Percentiles rank a stretch among this genome's conserved stretches.
phyloP scores from a whole-genome alignment of 2,888 invertebrate species.

The Tachina lurida region DNA sequence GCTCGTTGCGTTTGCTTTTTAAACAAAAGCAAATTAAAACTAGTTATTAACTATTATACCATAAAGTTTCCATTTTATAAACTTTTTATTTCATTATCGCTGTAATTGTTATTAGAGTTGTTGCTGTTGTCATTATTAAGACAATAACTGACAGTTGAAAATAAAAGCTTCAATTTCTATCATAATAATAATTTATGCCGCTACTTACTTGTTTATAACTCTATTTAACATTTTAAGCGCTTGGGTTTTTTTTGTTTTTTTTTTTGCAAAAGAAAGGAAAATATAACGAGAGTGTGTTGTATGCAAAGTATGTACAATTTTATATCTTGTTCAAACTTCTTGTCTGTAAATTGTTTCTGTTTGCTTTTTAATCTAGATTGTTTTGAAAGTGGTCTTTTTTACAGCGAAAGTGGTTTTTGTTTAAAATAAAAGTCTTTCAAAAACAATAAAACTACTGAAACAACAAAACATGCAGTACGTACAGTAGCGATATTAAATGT shows the following conservation, averaged over 20 bases:
- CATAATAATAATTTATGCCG: constrained; percentile 62
- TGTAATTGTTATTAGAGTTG: constrained; percentile 17
- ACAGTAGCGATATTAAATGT: constrained; percentile 32
- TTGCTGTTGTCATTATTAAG: constrained; percentile 4
- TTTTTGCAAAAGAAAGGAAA: constrained; percentile 28
- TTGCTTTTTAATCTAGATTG: constrained; percentile 59
- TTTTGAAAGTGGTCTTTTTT: constrained; percentile 68
- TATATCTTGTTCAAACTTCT: constrained; percentile 49
- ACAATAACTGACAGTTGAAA: constrained; percentile 41
- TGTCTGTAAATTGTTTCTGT: constrained; percentile 34
- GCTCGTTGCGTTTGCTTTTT: background rate
- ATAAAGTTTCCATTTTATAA: constrained; percentile 26
- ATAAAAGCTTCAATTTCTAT: constrained; percentile 48
- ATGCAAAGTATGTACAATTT: constrained; percentile 53
- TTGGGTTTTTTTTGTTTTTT: background rate
- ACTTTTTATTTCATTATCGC: constrained; percentile 55
- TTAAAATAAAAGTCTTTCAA: constrained; percentile 47
- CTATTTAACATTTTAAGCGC: background rate
- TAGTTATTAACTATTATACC: constrained; percentile 16
- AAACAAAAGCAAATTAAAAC: constrained; percentile 29
- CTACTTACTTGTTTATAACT: constrained; percentile 18
- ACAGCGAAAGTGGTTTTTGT: constrained; percentile 68
- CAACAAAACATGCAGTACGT: constrained; percentile 21
- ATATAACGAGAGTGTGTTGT: constrained; percentile 41
- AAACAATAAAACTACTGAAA: constrained; percentile 51